These are phyloP conservation scores for Chamaea fasciata DNA, from an alignment of 2,113 vertebrate genomes.

Conservation along the genomic window DNA sequence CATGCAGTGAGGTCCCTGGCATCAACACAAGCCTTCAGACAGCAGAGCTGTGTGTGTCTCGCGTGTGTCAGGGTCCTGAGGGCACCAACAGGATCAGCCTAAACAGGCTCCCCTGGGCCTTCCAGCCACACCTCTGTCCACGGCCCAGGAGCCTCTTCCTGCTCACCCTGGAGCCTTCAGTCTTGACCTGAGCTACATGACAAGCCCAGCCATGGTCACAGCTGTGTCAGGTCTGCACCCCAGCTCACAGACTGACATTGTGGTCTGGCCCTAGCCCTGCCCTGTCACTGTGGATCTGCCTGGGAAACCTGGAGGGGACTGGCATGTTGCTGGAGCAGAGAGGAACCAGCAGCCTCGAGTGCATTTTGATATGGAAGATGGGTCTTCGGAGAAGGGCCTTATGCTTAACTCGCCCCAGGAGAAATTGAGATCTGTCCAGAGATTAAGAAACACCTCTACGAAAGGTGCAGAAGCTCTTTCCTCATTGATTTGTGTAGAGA, in stretches of 20 bases:
- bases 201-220: rapidly evolving
- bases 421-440: background rate
- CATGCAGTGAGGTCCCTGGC: background rate
- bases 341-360: background rate
- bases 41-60: background rate
- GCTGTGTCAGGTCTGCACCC: background rate
- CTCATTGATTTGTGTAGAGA: background rate
- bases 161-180: no score
- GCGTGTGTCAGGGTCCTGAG: background rate
- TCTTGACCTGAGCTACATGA: rapidly evolving
- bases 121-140: background rate
- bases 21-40: background rate
- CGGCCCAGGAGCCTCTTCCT: background rate
- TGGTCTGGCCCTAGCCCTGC: background rate
- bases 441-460: background rate
- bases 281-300: background rate
- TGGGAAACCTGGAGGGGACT: background rate
- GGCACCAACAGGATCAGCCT: background rate
- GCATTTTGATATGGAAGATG: background rate
- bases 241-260: rapidly evolving
- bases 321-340: background rate
- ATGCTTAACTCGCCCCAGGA: background rate
- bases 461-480: background rate
- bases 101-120: background rate
- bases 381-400: background rate